These are phyloP conservation scores for Cosmia trapezina DNA, from an alignment of 2,888 invertebrate species.

Conservation along the genomic window DNA sequence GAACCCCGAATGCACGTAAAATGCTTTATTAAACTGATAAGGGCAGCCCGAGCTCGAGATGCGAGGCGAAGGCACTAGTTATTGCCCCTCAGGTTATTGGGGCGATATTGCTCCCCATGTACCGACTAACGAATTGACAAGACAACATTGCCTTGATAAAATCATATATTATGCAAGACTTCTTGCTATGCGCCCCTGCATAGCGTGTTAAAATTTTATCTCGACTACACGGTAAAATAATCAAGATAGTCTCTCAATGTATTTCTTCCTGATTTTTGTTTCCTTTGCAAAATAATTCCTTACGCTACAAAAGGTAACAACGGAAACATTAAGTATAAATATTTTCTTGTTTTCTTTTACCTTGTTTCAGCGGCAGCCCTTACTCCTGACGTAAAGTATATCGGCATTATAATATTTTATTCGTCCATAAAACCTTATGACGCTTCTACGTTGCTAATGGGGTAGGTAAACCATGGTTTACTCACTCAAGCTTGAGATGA, in stretches of 20 bases:
- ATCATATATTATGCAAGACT: slow-evolving; percentile 12
- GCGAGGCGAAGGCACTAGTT: slow-evolving; percentile 1
- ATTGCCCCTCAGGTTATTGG: slow-evolving; percentile 3
- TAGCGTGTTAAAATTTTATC: not conserved
- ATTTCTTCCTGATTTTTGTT: slow-evolving; percentile 5
- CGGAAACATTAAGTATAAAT: slow-evolving; percentile 3
- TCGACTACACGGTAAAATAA: not conserved
- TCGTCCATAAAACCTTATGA: slow-evolving; percentile 45
- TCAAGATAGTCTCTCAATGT: not conserved
- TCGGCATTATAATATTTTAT: slow-evolving; percentile 38
- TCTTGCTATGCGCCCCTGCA: not conserved
- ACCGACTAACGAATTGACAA: slow-evolving; percentile 1
- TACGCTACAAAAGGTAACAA: not conserved
- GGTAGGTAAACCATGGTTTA: slow-evolving; percentile 38
- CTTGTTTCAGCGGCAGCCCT: slow-evolving; percentile 29
- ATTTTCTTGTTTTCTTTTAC: slow-evolving; percentile 10
- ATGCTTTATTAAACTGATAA: slow-evolving; percentile 37
- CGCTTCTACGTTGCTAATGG: slow-evolving; percentile 33
- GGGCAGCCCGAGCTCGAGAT: not conserved
- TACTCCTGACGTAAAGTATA: slow-evolving; percentile 25
- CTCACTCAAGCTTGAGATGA: slow-evolving; percentile 41
- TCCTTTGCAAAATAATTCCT: slow-evolving; percentile 1
- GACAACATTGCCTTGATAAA: slow-evolving; percentile 7
- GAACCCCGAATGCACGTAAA: slow-evolving; percentile 19
- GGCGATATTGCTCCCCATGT: slow-evolving; percentile 21